These are phyloP conservation scores for Marmota flaviventris DNA, from an alignment of 2,113 vertebrate genomes.

Conservation along the genomic window DNA sequence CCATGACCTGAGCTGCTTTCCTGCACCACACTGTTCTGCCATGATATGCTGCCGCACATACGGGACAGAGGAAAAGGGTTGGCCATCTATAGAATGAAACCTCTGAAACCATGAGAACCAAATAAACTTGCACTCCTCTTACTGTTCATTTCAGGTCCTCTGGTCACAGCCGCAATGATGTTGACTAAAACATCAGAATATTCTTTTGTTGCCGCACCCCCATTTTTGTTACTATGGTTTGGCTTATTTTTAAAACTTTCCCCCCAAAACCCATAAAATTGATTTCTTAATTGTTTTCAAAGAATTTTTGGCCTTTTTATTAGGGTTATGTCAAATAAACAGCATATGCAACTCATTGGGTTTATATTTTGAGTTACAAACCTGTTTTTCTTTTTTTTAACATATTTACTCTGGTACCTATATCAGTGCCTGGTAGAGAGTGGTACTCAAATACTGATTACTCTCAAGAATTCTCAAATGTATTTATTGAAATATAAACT, in stretches of 20 bases:
- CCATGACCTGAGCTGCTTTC: too few relatives aligned
- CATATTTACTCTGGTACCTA: background rate
- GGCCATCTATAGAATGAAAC: too few relatives aligned
- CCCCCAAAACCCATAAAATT: background rate
- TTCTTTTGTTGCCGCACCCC: background rate
- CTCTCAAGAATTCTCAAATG: background rate
- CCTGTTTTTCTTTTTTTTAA: background rate
- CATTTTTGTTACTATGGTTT: background rate
- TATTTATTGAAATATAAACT: constrained; percentile 2
- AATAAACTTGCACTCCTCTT: too few relatives aligned
- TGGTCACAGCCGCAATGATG: too few relatives aligned
- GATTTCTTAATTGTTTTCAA: background rate
- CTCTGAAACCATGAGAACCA: too few relatives aligned
- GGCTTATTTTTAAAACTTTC: background rate
- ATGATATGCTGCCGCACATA: too few relatives aligned
- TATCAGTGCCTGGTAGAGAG: background rate
- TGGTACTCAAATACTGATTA: background rate
- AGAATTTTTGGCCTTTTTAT: background rate
- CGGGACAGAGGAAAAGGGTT: too few relatives aligned
- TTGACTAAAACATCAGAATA: too few relatives aligned
- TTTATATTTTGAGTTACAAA: background rate
- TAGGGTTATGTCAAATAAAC: background rate
- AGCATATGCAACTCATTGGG: background rate
- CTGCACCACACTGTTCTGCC: too few relatives aligned
- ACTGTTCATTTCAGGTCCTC: too few relatives aligned